phyloP scores from a whole-genome alignment of 2,888 invertebrate genomes.

The Nebria salina region DNA sequence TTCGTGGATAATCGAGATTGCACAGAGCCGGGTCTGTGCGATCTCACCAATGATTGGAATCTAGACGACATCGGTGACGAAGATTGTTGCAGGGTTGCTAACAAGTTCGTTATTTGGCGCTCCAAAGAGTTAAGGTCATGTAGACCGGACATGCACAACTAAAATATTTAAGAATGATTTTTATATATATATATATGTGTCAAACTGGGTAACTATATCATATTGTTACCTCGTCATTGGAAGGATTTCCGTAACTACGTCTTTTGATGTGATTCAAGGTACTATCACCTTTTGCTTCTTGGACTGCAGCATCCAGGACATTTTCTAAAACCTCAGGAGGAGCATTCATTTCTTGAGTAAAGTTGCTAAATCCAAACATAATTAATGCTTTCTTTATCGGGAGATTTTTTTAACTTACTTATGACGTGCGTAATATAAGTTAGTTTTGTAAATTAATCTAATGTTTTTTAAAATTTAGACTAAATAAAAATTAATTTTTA shows the following conservation, averaged over 20 bases:
- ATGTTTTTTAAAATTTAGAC: not conserved
- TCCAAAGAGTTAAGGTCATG: constrained; percentile 73
- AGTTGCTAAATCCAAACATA: not conserved
- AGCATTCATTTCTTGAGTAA: constrained; percentile 28
- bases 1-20: constrained; percentile 31
- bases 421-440: too few relatives aligned
- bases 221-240: constrained; percentile 70
- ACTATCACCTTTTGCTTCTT: constrained; percentile 74
- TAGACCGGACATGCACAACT: constrained; percentile 60
- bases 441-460: too few relatives aligned
- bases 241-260: constrained; percentile 77
- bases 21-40: constrained; percentile 48
- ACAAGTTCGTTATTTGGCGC: constrained; percentile 69
- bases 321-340: constrained; percentile 63
- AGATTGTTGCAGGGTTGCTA: constrained; percentile 64
- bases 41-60: constrained; percentile 46
- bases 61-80: constrained; percentile 48
- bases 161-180: not conserved
- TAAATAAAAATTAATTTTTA: not conserved
- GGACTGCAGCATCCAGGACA: constrained; percentile 72
- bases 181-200: not conserved
- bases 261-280: constrained; percentile 78
- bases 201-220: not conserved
- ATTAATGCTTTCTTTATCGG: too few relatives aligned
- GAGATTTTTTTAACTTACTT: too few relatives aligned